Evolutionary conservation across 2,797 vertebrate species (phyloP).

Genomic region (Liasis olivaceus): DNA sequence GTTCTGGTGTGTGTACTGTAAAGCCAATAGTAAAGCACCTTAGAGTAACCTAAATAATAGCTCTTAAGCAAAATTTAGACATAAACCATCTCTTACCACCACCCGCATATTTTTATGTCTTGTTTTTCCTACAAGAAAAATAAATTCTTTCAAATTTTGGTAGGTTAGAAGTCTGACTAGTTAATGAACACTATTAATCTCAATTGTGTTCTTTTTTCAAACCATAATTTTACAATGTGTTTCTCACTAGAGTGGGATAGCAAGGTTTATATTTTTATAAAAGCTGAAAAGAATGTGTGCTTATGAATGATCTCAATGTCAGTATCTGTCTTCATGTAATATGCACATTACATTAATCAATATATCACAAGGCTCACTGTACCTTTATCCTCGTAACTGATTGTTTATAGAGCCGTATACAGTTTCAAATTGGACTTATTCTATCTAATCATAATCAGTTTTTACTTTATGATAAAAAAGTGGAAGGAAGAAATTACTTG

Average conservation of each 20-base stretch:
- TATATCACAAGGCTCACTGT: conserved; percentile 22
- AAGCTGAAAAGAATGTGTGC: conserved; percentile 26
- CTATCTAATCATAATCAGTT: conserved; percentile 57
- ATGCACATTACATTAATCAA: conserved; percentile 28
- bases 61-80: conserved; percentile 66
- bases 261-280: conserved; percentile 43
- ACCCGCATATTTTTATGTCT: conserved; percentile 60
- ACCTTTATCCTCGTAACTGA: conserved; percentile 16
- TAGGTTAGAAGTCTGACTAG: conserved; percentile 57
- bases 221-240: conserved; percentile 54
- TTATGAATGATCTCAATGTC: conserved; percentile 27
- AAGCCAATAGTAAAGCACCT: conserved; percentile 64
- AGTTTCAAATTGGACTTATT: conserved; percentile 40
- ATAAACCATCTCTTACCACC: conserved; percentile 49
- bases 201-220: conserved; percentile 48
- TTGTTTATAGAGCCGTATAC: conserved; percentile 21
- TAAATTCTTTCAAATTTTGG: conserved; percentile 52
- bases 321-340: conserved; percentile 3
- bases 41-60: conserved; percentile 71
- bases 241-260: conserved; percentile 55
- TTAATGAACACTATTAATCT: conserved; percentile 72
- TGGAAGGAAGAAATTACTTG: conserved; percentile 64
- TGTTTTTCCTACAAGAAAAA: conserved; percentile 38
- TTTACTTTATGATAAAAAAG: conserved; percentile 47
- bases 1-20: conserved; percentile 66